Conservation (phyloP, 2,888 invertebrate species). For the Cheilosia variabilis region DNA sequence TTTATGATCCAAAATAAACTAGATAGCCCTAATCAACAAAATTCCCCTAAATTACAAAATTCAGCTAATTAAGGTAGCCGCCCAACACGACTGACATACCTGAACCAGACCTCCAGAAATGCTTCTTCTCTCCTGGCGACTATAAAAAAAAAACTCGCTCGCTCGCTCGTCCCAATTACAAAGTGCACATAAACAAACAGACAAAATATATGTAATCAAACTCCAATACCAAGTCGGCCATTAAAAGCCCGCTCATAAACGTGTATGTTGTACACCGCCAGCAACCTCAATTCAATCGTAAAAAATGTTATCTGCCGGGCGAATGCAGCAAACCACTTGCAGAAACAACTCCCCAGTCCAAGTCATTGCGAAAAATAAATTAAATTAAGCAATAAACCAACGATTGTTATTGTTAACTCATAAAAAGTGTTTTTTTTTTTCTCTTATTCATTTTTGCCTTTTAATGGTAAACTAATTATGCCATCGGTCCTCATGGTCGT, state of each 20-base stretch:
- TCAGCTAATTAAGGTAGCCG: slow-evolving; percentile 18
- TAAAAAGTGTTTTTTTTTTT: slow-evolving; percentile 27
- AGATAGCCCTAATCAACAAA: not conserved
- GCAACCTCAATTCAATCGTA: slow-evolving; percentile 36
- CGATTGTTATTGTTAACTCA: slow-evolving; percentile 63
- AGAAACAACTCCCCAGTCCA: slow-evolving; percentile 3
- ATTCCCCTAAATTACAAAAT: not conserved
- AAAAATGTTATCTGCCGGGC: slow-evolving; percentile 40
- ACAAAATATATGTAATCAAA: slow-evolving; percentile 26
- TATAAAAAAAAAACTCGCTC: not conserved
- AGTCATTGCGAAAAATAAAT: slow-evolving; percentile 50
- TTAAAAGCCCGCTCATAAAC: slow-evolving; percentile 27
- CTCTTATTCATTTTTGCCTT: not conserved
- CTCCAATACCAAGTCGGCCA: not conserved
- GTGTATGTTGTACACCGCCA: not conserved
- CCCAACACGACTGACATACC: slow-evolving; percentile 1
- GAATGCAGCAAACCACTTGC: slow-evolving; percentile 16
- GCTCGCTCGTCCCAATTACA: slow-evolving; percentile 12
- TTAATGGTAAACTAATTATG: slow-evolving; percentile 56
- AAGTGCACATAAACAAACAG: slow-evolving; percentile 11
- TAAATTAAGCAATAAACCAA: slow-evolving; percentile 65
- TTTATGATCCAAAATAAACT: slow-evolving; percentile 7
- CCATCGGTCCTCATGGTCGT: slow-evolving; percentile 13
- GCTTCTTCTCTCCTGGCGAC: not conserved
- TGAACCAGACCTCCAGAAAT: not conserved